phyloP scores from a whole-genome alignment of 2,888 invertebrate genomes.

The Synanthedon tipuliformis region DNA sequence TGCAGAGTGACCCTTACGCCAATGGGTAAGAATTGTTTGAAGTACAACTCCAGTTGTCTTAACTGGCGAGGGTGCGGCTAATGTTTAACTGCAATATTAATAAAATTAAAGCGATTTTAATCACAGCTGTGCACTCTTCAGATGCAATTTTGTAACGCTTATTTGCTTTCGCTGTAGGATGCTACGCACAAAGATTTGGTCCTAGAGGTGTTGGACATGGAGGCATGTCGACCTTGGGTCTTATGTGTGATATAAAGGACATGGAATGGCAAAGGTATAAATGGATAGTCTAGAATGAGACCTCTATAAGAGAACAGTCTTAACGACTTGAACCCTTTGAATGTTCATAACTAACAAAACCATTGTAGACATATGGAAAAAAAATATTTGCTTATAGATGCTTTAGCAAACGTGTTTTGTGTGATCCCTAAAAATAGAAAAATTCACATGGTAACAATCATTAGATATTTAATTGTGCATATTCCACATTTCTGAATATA shows the following conservation, averaged over 20 bases:
- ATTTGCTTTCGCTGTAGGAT: conserved; percentile 76
- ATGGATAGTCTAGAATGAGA: conserved; percentile 19
- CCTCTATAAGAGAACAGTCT: conserved; percentile 26
- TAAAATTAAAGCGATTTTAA: conserved; percentile 9
- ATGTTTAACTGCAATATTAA: conserved; percentile 9
- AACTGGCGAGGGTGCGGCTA: conserved; percentile 56
- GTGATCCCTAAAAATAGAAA: neutral
- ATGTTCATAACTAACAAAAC: conserved; percentile 22
- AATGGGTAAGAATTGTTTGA: conserved; percentile 76
- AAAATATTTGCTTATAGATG: conserved; percentile 41
- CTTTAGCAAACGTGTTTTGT: conserved; percentile 34
- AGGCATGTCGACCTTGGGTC: conserved; percentile 85
- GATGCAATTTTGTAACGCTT: conserved; percentile 45
- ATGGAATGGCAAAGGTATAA: conserved; percentile 79
- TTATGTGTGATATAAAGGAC: conserved; percentile 88
- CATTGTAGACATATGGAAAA: conserved; percentile 6
- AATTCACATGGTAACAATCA: conserved; percentile 11
- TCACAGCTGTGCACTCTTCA: conserved; percentile 40
- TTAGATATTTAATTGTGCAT: conserved; percentile 14
- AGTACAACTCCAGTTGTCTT: conserved; percentile 37
- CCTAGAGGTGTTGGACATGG: conserved; percentile 95
- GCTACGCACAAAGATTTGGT: conserved; percentile 96
- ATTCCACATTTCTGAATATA: conserved; percentile 12
- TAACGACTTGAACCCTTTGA: conserved; percentile 24
- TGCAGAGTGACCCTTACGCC: conserved; percentile 89